Evolutionary conservation across 2,888 invertebrate species (phyloP), one percentile per base, ranked within the genome.

Genomic region (Leptogaster cylindrica): DNA sequence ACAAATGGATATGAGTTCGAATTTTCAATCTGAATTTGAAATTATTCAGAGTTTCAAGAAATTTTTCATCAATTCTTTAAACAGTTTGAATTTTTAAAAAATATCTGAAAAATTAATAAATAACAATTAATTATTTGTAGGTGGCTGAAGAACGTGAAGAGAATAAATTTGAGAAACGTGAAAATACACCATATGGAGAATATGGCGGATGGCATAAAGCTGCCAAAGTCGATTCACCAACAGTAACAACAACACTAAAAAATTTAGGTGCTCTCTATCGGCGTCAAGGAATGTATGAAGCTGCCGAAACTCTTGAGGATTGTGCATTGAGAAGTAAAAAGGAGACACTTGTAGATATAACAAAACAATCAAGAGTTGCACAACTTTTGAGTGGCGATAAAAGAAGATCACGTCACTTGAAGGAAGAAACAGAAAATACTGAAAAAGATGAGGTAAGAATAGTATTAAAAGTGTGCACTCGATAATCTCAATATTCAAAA

Each of bases 91-190:
- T 46, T 46, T 46, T 46, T 16, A 18, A 46, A 12, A 46, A 46
- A 12, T 16, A 6, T 10, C 16, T 46, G 46, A 41, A 41, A 46
- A 70, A 65, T 75, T 76, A 31, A 96, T 95, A 82, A 93, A 95
- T 7, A 96, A 97, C 78, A 46, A 25, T 46, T 23, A 25, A 36
- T 41, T 27, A 41, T 61, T 95, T 95, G 94, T 92, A 96, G 87
- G 95, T 98, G 76, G 99, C 99, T 0, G 99, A 99, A 81, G 98
- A 99, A 78, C 86, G 97, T 3, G 98, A 99, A 81, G 97, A 97
- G 80, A 96, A 95, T 82, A 98, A 98, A 82, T 88, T 87, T 75
- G 85, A 91, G 77, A 92, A 92, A 82, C 89, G 91, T 77, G 93
- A 92, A 77, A 93, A 93, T 78, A 90, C 91, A 18, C 95, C 95